phyloP scores from a whole-genome alignment of 2,888 invertebrate genomes.

The Dysmachus trigonus region DNA sequence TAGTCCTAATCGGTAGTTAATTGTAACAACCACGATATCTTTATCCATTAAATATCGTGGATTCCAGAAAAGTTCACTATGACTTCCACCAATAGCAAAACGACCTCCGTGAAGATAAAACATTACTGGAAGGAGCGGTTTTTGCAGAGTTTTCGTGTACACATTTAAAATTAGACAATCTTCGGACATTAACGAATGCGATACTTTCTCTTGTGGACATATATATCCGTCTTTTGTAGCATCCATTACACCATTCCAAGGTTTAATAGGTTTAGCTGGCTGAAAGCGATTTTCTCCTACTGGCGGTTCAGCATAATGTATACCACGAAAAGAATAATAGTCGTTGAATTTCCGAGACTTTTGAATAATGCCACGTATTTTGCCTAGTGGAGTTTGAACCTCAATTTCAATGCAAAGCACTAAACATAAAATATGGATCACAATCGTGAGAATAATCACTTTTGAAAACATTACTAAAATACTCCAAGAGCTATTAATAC shows the following conservation, averaged over 20 bases:
- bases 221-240: constrained; percentile 69
- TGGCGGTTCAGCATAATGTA: constrained; percentile 60
- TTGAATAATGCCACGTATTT: constrained; percentile 55
- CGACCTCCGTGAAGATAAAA: constrained; percentile 75
- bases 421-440: background rate
- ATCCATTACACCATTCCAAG: constrained; percentile 66
- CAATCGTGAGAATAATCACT: background rate
- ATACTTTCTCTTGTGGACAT: constrained; percentile 65
- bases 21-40: constrained; percentile 72
- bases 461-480: background rate
- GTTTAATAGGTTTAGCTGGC: constrained; percentile 64
- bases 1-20: constrained; percentile 69
- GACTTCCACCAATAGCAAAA: constrained; percentile 69
- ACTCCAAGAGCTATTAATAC: background rate
- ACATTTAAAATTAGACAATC: constrained; percentile 71
- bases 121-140: constrained; percentile 67
- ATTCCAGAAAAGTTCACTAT: constrained; percentile 62
- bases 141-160: constrained; percentile 62
- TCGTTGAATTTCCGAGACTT: constrained; percentile 54
- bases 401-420: background rate
- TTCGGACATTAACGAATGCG: constrained; percentile 62
- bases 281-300: constrained; percentile 58
- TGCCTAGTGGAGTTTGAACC: constrained; percentile 52
- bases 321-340: constrained; percentile 60
- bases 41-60: constrained; percentile 71